Evolutionary conservation across 1,140 invertebrate genomes (phyloP).

Genomic region (Trypoxylus dichotomus): DNA sequence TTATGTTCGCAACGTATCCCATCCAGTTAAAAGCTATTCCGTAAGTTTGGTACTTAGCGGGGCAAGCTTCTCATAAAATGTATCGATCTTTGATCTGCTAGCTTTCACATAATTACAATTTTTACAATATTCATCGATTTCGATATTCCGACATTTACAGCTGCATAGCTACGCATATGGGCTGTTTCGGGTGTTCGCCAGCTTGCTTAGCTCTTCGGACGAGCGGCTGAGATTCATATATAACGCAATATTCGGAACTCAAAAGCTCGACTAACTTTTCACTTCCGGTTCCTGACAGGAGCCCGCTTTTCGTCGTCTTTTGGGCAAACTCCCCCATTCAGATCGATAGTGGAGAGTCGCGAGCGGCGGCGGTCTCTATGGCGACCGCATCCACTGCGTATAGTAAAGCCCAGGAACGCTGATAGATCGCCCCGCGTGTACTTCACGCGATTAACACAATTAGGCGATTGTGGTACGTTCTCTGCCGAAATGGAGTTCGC

Average conservation of each 20-base stretch:
- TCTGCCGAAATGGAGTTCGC: not conserved
- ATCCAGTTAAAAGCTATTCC: no score
- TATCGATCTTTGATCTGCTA: not conserved
- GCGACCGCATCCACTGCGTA: slow-evolving; percentile 2
- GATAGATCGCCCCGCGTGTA: not conserved
- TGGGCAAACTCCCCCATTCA: not conserved
- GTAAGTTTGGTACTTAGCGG: not conserved
- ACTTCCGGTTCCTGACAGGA: not conserved
- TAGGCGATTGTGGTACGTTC: not conserved
- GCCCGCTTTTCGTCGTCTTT: not conserved
- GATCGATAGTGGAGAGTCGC: slow-evolving; percentile 14
- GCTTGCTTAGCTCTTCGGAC: not conserved
- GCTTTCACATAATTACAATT: not conserved
- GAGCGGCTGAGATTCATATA: not conserved
- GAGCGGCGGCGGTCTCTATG: slow-evolving; percentile 19
- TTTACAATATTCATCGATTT: not conserved
- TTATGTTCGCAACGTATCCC: no score
- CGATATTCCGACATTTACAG: no score
- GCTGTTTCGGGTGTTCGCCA: not conserved
- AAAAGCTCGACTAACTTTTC: slow-evolving; percentile 5
- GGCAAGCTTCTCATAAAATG: not conserved
- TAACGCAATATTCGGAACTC: not conserved
- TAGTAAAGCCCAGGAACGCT: slow-evolving; percentile 4
- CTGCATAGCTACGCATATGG: no score
- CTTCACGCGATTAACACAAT: slow-evolving; percentile 9